phyloP scores from a whole-genome alignment of 2,888 invertebrate genomes.

The Mythimna ferrago region DNA sequence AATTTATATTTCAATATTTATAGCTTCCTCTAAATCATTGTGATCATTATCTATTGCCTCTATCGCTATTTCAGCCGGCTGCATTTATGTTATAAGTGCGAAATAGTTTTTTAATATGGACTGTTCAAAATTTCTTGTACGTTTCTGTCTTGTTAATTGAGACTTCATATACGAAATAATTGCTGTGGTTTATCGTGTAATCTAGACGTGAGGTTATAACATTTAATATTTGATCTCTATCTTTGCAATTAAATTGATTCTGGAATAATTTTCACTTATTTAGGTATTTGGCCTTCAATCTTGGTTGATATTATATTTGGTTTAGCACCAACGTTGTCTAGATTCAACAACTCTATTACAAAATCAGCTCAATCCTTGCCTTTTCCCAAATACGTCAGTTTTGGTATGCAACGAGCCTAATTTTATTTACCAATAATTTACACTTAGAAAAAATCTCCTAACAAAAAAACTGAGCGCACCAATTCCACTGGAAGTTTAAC shows the following conservation, averaged over 20 bases:
- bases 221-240: constrained; percentile 22
- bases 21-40: constrained; percentile 37
- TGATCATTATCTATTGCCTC: constrained; percentile 31
- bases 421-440: constrained; percentile 34
- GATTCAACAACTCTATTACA: constrained; percentile 16
- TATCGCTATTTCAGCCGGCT: constrained; percentile 10
- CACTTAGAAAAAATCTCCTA: constrained; percentile 45
- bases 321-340: constrained; percentile 4
- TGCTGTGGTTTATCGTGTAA: constrained; percentile 26
- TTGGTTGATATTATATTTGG: neutral
- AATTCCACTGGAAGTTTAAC: constrained; percentile 37
- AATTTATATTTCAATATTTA: constrained; percentile 47
- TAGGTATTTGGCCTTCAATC: neutral
- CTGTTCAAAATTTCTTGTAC: constrained; percentile 11
- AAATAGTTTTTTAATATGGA: constrained; percentile 20
- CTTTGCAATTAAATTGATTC: neutral
- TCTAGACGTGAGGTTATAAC: constrained; percentile 4
- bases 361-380: constrained; percentile 29
- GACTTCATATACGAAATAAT: constrained; percentile 20
- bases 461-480: constrained; percentile 39
- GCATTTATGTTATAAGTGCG: neutral
- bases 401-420: constrained; percentile 12
- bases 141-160: constrained; percentile 26
- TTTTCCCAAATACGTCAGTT: constrained; percentile 31
- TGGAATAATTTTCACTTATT: constrained; percentile 7